Conservation (phyloP, 2,797 vertebrate species). For the Gymnoscopelus microlampas region DNA sequence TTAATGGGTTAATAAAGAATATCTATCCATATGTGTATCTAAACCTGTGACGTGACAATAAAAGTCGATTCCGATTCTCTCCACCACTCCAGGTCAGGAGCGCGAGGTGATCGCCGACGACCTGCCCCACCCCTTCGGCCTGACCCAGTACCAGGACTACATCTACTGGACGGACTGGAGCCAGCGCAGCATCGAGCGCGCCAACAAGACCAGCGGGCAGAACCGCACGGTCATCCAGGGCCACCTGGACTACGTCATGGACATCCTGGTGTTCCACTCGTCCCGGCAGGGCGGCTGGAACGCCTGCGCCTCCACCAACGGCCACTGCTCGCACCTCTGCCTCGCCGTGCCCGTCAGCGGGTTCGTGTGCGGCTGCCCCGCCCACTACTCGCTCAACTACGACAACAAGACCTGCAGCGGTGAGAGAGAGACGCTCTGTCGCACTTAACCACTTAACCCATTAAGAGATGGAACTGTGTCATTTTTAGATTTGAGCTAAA, state of each 20-base stretch:
- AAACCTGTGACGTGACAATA: too few species aligned
- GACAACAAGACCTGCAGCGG: slow-evolving; percentile 98
- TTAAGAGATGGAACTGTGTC: too few species aligned
- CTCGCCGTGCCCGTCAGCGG: slow-evolving; percentile 90
- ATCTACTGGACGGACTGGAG: slow-evolving; percentile 99
- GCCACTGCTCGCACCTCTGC: slow-evolving; percentile 97
- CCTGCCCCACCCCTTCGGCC: slow-evolving; percentile 94
- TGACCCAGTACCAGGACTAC: slow-evolving; percentile 98
- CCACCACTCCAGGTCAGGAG: slow-evolving; percentile 84
- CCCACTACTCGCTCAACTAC: slow-evolving; percentile 92
- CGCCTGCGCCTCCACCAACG: slow-evolving; percentile 93
- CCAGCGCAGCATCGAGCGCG: slow-evolving; percentile 97
- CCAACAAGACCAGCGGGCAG: slow-evolving; percentile 97
- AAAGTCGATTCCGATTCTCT: too few species aligned
- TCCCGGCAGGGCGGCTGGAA: slow-evolving; percentile 97
- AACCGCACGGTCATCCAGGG: slow-evolving; percentile 97
- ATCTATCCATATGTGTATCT: background rate
- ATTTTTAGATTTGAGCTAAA: too few species aligned
- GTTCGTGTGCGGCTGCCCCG: slow-evolving; percentile 94
- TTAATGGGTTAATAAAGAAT: too few species aligned
- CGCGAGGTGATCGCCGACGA: slow-evolving; percentile 97
- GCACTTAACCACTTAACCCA: background rate
- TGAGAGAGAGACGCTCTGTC: slow-evolving; percentile 70
- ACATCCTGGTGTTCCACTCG: slow-evolving; percentile 98
- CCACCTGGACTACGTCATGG: slow-evolving; percentile 98